Conservation (phyloP, 2,113 vertebrate species). For the Oryzias woworae region DNA sequence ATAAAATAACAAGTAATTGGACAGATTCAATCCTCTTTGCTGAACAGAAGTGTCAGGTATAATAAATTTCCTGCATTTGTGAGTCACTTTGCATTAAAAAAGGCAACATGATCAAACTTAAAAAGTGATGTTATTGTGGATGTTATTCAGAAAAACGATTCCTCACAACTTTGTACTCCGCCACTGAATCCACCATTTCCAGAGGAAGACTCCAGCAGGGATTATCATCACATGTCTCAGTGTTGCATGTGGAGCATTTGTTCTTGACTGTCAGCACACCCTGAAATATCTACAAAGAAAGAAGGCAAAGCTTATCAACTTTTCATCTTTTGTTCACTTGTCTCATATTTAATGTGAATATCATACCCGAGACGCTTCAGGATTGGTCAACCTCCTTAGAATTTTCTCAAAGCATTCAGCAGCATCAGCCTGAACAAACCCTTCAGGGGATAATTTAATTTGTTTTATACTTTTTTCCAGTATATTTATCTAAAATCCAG, state of each 20-base stretch:
- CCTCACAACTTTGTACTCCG: conserved; percentile 16
- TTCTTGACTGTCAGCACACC: neutral
- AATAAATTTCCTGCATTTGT: too few species aligned
- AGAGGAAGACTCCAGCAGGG: conserved; percentile 1
- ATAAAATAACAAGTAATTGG: too few species aligned
- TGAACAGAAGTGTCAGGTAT: too few species aligned
- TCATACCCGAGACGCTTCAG: conserved; percentile 32
- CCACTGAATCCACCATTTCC: accelerated
- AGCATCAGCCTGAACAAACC: conserved; percentile 54
- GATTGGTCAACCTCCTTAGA: conserved; percentile 16
- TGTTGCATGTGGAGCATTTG: accelerated
- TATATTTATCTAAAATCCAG: too few species aligned
- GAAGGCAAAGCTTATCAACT: neutral
- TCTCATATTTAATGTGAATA: too few species aligned
- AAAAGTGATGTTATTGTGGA: too few species aligned
- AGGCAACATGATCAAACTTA: too few species aligned
- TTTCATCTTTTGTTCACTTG: neutral
- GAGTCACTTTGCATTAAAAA: too few species aligned
- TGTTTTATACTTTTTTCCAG: neutral
- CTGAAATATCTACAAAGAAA: neutral
- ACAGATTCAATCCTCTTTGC: too few species aligned
- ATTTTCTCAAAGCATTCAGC: conserved; percentile 66
- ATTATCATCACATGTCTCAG: accelerated
- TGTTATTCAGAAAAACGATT: too few species aligned
- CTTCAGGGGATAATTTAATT: conserved; percentile 21